A percentile compares a stretch with the other conserved stretches of the same genome.
phyloP scores from a whole-genome alignment of 2,888 invertebrate species.

The Amphipyra berbera region DNA sequence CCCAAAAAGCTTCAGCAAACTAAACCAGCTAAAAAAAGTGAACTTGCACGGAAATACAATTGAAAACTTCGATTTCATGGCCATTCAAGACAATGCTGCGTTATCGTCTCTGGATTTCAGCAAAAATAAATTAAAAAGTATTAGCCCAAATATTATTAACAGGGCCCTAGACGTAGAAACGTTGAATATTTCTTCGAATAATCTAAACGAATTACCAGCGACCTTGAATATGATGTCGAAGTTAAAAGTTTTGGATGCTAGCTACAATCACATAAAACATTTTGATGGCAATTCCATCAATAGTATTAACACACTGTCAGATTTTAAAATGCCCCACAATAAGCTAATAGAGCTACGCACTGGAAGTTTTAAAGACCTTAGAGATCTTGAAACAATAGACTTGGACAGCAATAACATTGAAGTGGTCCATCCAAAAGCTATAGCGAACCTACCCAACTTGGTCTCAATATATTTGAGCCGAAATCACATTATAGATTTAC shows the following conservation, averaged over 20 bases:
- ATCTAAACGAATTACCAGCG: constrained; percentile 92
- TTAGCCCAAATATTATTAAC: constrained; percentile 91
- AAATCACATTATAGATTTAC: constrained; percentile 93
- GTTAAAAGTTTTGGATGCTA: constrained; percentile 93
- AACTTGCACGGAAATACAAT: constrained; percentile 94
- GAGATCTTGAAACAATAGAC: constrained; percentile 93
- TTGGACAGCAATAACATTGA: constrained; percentile 95
- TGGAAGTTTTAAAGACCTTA: constrained; percentile 93
- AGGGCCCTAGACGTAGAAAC: constrained; percentile 92
- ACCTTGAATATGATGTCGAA: constrained; percentile 92
- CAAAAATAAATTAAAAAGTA: constrained; percentile 92
- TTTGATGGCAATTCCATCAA: constrained; percentile 92
- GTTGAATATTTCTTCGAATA: constrained; percentile 94
- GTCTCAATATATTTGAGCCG: constrained; percentile 92
- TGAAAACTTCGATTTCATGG: constrained; percentile 92
- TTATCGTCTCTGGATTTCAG: constrained; percentile 93
- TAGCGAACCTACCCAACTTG: constrained; percentile 92
- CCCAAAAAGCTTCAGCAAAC: constrained; percentile 91
- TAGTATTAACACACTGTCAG: constrained; percentile 92
- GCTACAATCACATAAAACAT: constrained; percentile 93
- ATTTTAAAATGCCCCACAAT: constrained; percentile 94
- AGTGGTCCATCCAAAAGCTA: constrained; percentile 92
- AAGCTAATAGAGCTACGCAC: constrained; percentile 92
- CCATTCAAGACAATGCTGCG: constrained; percentile 91
- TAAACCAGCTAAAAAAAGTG: constrained; percentile 91